Evolutionary conservation across 1,140 invertebrate species (phyloP), one percentile per base, ranked within the genome.

Genomic region (Apocrypta bakeri): DNA sequence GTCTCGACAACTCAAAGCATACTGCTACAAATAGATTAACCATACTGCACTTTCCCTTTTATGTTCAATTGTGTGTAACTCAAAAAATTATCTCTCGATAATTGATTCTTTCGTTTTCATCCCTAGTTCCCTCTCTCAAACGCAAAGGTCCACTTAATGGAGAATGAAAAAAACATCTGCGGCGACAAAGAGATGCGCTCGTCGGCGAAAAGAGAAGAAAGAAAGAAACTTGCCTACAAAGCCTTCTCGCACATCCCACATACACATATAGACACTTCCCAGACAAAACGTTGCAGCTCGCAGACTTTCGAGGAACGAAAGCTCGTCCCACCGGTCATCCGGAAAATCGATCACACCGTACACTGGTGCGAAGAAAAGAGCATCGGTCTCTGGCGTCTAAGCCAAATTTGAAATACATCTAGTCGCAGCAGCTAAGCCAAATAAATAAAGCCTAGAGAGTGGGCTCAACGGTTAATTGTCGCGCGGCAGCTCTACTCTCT

Each of bases 401-500:
- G 3, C 48, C 48, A 56, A 56, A 21, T 21, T 56, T 56, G 17
- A 56, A 56, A n/a, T 2, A n/a, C 12, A 29, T 27, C 0, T 25
- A 29, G n/a, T 11, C 24, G 2, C 25, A 66, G 33, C 64, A 66
- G 8, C n/a, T 40, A 4, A 2, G 33, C 6, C 21, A n/a, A 17
- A 21, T 25, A 76, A 75, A 81, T 56, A 56, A 75, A 75, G 27
- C 14, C 21, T n/a, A 64, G 63, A 48, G 29, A 40, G 4, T 4
- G 48, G 25, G 37, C 74, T 75, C 61, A 29, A 71, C 73, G 40
- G 37, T 71, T 82, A 82, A 82, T 82, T 82, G 81, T 82, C 81
- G 74, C 74, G 64, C 24, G 33, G 3, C 3, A 37, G 77, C 37
- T 9, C 33, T 2, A 2, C 33, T 37, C 33, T 37, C 33, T 37